A percentile compares a stretch with the other conserved stretches of the same genome.
phyloP scores from a whole-genome alignment of 2,797 vertebrate genomes.

The Sebastes nivosus region DNA sequence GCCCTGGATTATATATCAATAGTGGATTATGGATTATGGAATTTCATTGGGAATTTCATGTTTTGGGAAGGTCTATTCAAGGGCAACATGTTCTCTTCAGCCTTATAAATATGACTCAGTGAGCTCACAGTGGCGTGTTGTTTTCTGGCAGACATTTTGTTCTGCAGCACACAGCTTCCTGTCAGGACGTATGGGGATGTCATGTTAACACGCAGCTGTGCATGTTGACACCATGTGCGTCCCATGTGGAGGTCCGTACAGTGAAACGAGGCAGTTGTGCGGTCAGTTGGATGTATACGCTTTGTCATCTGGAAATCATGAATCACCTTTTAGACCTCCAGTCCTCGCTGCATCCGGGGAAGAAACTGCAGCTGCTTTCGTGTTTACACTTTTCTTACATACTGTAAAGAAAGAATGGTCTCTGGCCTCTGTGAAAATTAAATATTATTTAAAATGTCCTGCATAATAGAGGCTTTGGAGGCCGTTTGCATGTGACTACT shows the following conservation, averaged over 20 bases:
- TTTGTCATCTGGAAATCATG: conserved; percentile 46
- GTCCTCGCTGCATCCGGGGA: background rate
- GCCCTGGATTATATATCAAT: conserved; percentile 71
- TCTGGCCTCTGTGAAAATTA: background rate
- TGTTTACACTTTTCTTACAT: background rate
- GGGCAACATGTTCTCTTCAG: conserved; percentile 3
- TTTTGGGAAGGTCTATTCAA: conserved; percentile 49
- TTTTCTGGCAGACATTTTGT: conserved; percentile 49
- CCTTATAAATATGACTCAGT: background rate
- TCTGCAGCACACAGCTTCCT: conserved; percentile 33
- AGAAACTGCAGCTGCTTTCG: conserved; percentile 20
- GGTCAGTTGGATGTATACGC: conserved; percentile 2
- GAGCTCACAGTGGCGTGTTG: background rate
- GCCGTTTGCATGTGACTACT: background rate
- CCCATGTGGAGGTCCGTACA: conserved; percentile 30
- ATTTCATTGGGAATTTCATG: conserved; percentile 63
- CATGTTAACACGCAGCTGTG: conserved; percentile 46
- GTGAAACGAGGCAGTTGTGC: conserved; percentile 16
- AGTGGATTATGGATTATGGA: conserved; percentile 72
- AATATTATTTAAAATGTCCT: background rate
- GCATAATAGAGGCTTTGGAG: background rate
- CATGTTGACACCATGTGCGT: conserved; percentile 40
- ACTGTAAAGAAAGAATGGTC: background rate
- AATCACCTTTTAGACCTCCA: conserved; percentile 26
- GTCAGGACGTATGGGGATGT: conserved; percentile 41